A percentile compares a stretch with the other conserved stretches of the same genome.
These are phyloP conservation scores for Choloepus hoffmanni DNA, from an alignment of 2,113 vertebrate species.

Conservation along the genomic window DNA sequence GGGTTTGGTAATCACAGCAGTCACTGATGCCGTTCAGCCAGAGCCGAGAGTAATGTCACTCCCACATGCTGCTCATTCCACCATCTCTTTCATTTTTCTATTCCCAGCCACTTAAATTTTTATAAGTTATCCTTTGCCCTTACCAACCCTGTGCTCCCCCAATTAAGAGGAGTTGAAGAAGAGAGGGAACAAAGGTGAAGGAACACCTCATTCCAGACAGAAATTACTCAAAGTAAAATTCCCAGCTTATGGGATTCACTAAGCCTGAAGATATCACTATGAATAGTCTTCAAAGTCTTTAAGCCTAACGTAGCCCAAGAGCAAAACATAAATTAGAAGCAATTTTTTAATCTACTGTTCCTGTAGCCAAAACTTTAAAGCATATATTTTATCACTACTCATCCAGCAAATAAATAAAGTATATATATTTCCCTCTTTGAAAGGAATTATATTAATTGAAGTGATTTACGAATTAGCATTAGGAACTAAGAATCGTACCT, in stretches of 20 bases:
- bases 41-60: not conserved
- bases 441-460: not conserved
- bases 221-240: not conserved
- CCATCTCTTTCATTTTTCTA: not conserved
- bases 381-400: not conserved
- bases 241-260: not conserved
- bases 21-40: not conserved
- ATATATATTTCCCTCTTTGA: not conserved
- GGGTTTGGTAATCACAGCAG: not conserved
- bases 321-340: constrained; percentile 5
- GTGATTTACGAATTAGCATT: not conserved
- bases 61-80: not conserved
- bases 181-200: constrained; percentile 18
- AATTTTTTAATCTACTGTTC: not conserved
- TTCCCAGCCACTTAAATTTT: not conserved
- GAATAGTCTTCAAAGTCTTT: not conserved
- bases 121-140: not conserved
- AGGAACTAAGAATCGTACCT: constrained; percentile 85
- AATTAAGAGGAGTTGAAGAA: not conserved
- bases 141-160: not conserved
- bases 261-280: not conserved
- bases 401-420: constrained; percentile 23
- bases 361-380: constrained; percentile 1
- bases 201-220: not conserved
- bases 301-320: not conserved